These are phyloP conservation scores for Rhinichthys osculus DNA, from an alignment of 2,797 vertebrate genomes.

Conservation along the genomic window DNA sequence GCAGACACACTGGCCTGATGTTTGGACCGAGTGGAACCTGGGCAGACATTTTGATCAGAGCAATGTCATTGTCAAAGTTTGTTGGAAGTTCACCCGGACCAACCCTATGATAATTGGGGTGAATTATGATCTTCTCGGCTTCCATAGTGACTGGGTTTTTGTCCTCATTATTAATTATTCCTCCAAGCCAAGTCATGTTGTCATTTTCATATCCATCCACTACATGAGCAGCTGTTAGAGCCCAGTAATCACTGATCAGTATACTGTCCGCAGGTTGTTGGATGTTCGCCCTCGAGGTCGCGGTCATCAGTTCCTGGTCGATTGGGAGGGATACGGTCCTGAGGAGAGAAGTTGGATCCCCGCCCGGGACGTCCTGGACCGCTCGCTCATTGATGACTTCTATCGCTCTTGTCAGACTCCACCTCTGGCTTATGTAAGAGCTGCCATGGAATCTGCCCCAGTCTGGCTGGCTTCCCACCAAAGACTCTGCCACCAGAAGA, in stretches of 20 bases:
- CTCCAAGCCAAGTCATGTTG: conserved; percentile 46
- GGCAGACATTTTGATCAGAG: conserved; percentile 80
- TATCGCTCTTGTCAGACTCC: conserved; percentile 69
- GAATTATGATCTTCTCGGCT: conserved; percentile 78
- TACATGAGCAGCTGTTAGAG: conserved; percentile 91
- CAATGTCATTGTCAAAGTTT: conserved; percentile 85
- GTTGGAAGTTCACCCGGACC: neutral
- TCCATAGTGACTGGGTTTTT: conserved; percentile 45
- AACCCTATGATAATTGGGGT: conserved; percentile 70
- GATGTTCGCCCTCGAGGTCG: too few species aligned
- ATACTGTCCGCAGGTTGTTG: too few species aligned
- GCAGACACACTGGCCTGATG: conserved; percentile 86
- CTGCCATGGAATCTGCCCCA: conserved; percentile 88
- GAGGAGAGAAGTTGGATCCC: too few species aligned
- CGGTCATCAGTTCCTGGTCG: too few species aligned
- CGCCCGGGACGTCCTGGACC: too few species aligned
- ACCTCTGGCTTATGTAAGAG: conserved; percentile 77
- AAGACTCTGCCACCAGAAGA: conserved; percentile 72
- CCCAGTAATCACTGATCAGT: conserved; percentile 89
- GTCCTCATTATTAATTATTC: conserved; percentile 38
- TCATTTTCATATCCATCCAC: conserved; percentile 53
- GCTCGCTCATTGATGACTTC: too few species aligned
- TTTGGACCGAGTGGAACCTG: conserved; percentile 78
- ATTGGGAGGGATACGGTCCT: too few species aligned
- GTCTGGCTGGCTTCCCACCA: conserved; percentile 74